phyloP scores from a whole-genome alignment of 2,888 invertebrate genomes.

The Galeruca laticollis region DNA sequence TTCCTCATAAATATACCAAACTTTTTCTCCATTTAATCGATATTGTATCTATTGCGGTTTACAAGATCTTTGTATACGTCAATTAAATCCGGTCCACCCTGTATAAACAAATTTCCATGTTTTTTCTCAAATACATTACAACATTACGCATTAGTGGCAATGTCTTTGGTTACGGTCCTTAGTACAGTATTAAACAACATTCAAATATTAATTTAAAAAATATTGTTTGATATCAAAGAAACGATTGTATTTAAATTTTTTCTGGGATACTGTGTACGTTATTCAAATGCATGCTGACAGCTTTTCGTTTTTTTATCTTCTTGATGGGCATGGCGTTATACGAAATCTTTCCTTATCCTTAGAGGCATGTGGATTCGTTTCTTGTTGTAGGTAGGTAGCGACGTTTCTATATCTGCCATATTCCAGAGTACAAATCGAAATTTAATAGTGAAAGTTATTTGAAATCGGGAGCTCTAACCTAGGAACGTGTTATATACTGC shows the following conservation, averaged over 20 bases:
- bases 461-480: neutral
- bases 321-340: slow-evolving; percentile 13
- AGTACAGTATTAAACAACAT: no score
- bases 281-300: slow-evolving; percentile 12
- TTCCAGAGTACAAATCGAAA: slow-evolving; percentile 1
- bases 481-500: neutral
- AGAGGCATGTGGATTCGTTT: slow-evolving; percentile 8
- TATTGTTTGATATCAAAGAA: neutral
- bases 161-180: no score
- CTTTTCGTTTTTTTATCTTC: slow-evolving; percentile 14
- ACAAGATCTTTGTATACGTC: no score
- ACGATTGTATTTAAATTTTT: neutral
- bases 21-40: no score
- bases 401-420: neutral
- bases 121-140: no score
- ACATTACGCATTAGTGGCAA: no score
- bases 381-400: slow-evolving; percentile 5
- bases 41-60: no score
- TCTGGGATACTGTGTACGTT: slow-evolving; percentile 11
- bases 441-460: slow-evolving; percentile 1
- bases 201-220: no score
- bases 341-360: slow-evolving; percentile 22
- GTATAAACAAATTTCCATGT: no score
- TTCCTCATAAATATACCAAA: no score
- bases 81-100: no score